Base-by-base conservation (phyloP, 2,888 invertebrate genomes). In the Sesia apiformis region DNA sequence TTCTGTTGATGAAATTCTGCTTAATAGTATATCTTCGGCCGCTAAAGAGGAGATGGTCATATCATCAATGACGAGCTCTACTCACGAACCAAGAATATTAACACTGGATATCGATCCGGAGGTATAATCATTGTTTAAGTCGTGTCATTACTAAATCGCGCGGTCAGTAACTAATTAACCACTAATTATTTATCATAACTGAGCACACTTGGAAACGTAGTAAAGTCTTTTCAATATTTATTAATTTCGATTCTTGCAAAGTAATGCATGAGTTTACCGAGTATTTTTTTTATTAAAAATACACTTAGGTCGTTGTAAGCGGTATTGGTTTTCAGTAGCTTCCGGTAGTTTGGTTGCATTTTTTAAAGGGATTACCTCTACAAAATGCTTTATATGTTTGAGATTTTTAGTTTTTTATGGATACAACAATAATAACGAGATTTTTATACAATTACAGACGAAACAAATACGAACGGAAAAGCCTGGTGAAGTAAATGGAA, bases 91-190 rank as follows among this genome's bases (percentile, higher is more conserved):
- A 74, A 88, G 84, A 84, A 88, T 89, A 85, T 89, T 91, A 84
- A 91, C 91, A 78, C 81, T 91, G 80, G 90, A 91, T 81, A 90
- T 91, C 74, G 91, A 91, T 89, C 90, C 91, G 77, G 88, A 91
- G 91, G 92, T 92, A 90, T 90, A 84, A 76, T 78, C 8, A 50
- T 50, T 50, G 5, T 50, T 50, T 50, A 50, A 50, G 38, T 38
- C 50, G 38, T 50, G 50, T 50, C 50, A 46, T 39, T 40, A 39
- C 38, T 55, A 51, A 43, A 51, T 40, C n/a, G 39, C 38, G 38
- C 50, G 38, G n/a, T 55, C 38, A 41, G 52, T 38, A 50, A 38
- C 38, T 50, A 50, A 50, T 50, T 50, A 50, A 50, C 50, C 7
- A 50, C 50, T 50, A 50, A 50, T 46, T 50, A 42, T 42, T 8